Conservation (phyloP, 64 coral and sea anemone species). For the Porites lutea region DNA sequence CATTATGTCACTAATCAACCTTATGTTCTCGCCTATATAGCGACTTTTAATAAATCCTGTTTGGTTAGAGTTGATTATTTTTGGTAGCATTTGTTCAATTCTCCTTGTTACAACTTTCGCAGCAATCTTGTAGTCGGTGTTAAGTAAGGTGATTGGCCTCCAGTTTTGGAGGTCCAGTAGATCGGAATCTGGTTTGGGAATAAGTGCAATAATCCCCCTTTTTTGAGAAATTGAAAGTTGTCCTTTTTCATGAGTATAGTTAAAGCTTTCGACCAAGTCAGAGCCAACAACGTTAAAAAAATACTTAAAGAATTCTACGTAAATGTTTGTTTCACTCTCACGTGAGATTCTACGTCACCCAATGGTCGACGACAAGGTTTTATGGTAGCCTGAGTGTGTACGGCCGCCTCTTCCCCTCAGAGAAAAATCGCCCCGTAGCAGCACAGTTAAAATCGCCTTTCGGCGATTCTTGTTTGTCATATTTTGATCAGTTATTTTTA, state of each 20-base stretch:
- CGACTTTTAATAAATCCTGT: slow-evolving; percentile 15
- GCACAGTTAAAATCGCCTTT: too few species aligned
- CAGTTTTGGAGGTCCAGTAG: background rate
- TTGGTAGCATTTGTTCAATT: background rate
- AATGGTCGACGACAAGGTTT: too few species aligned
- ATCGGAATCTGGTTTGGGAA: background rate
- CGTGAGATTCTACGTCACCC: too few species aligned
- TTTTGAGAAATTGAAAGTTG: slow-evolving; percentile 6
- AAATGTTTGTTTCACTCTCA: too few species aligned
- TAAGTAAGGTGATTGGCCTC: background rate
- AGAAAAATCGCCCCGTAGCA: too few species aligned
- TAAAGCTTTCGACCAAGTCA: background rate
- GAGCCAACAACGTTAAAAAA: background rate
- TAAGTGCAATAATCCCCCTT: background rate
- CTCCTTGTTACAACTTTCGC: background rate
- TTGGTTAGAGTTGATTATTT: slow-evolving; percentile 1
- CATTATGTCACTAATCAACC: slow-evolving; percentile 25
- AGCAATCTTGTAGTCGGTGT: slow-evolving; percentile 14
- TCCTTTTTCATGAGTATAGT: background rate
- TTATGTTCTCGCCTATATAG: slow-evolving; percentile 5
- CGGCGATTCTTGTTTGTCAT: too few species aligned
- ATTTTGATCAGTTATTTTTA: too few species aligned
- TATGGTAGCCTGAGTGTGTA: too few species aligned
- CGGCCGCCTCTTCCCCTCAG: too few species aligned
- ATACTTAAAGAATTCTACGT: background rate